Conservation (phyloP, 2,113 vertebrate genomes). For the Sylvilagus bachmani region DNA sequence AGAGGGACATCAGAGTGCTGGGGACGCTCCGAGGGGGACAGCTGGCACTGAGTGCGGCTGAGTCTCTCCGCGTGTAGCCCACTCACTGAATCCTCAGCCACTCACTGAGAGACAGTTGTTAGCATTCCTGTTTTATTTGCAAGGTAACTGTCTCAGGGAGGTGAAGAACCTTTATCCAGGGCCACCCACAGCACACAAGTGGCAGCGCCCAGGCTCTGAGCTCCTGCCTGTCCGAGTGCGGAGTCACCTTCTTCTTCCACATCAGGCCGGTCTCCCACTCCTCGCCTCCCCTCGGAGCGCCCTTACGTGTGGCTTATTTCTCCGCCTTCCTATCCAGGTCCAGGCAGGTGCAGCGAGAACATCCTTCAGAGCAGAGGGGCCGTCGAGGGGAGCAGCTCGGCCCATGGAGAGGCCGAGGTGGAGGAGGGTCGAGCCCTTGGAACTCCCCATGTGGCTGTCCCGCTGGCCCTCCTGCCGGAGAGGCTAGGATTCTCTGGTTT, state of each 20-base stretch:
- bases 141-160: not conserved
- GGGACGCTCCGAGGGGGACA: not conserved
- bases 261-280: fast-evolving
- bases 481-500: not conserved
- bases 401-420: not conserved
- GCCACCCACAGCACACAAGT: not conserved
- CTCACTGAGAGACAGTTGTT: not conserved
- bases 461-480: not conserved
- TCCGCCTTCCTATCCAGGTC: not conserved
- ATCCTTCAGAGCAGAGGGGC: not conserved
- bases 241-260: not conserved
- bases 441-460: fast-evolving
- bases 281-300: not conserved
- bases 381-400: not conserved
- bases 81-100: not conserved
- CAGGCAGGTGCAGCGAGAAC: not conserved
- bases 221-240: not conserved
- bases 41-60: not conserved
- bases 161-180: not conserved
- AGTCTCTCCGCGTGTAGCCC: too few relatives aligned
- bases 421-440: not conserved
- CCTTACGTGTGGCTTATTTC: not conserved
- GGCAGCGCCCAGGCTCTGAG: not conserved
- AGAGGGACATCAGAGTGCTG: too few relatives aligned
- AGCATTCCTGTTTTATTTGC: not conserved